Evolutionary conservation across 2,888 invertebrate species (phyloP).

Genomic region (Epistrophe grossulariae): DNA sequence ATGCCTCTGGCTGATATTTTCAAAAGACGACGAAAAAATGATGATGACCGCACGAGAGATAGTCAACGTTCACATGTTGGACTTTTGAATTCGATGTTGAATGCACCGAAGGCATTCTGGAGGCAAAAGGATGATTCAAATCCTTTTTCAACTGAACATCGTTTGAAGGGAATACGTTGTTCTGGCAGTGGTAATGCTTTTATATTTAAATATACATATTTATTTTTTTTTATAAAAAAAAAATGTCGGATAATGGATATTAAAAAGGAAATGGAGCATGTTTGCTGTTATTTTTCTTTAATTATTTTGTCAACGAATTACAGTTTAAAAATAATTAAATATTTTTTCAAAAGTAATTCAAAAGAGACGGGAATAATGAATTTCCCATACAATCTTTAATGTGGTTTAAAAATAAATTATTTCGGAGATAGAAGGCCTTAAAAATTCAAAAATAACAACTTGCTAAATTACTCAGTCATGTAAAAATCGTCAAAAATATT

Average conservation of each 20-base stretch:
- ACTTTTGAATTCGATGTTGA: conserved; percentile 78
- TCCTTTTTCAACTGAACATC: conserved; percentile 80
- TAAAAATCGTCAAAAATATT: too few species aligned
- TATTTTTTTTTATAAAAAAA: conserved; percentile 1
- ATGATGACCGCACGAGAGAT: conserved; percentile 79
- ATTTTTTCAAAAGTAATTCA: too few species aligned
- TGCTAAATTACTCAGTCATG: too few species aligned
- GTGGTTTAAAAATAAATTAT: too few species aligned
- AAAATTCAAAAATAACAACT: too few species aligned
- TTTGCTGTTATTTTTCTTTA: too few species aligned
- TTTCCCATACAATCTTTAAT: too few species aligned
- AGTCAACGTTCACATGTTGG: conserved; percentile 83
- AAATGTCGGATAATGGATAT: not conserved
- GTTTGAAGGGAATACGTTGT: conserved; percentile 83
- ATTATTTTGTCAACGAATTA: too few species aligned
- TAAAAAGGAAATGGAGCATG: conserved; percentile 11
- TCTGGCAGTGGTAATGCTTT: conserved; percentile 82
- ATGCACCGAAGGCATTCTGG: conserved; percentile 79
- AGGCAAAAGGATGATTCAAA: conserved; percentile 77
- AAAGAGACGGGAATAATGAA: too few species aligned
- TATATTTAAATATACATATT: not conserved
- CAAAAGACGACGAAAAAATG: conserved; percentile 74
- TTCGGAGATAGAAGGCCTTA: too few species aligned
- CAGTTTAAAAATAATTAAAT: too few species aligned
- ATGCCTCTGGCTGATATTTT: conserved; percentile 78